Evolutionary conservation across 2,888 invertebrate genomes (phyloP).

Genomic region (Diploptera punctata): DNA sequence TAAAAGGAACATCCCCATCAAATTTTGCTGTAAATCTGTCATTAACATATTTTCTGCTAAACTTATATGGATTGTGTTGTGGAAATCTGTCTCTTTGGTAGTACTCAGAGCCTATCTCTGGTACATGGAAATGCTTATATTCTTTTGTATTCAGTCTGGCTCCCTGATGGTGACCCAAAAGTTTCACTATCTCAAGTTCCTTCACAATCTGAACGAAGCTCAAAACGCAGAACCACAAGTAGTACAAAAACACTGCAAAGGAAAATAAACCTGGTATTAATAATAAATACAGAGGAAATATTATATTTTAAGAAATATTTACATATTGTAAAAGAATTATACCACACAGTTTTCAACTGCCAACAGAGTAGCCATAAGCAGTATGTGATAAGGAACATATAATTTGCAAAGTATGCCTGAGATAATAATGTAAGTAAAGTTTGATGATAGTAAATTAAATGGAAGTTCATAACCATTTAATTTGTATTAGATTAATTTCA

Average conservation of each 20-base stretch:
- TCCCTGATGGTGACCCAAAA: background rate
- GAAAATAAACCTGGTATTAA: background rate
- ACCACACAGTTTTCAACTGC: too few species aligned
- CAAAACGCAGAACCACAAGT: conserved; percentile 42
- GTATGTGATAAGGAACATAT: too few species aligned
- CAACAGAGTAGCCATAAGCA: too few species aligned
- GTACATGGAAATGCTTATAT: background rate
- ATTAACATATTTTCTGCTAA: background rate
- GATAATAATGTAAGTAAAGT: too few species aligned
- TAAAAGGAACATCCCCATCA: background rate
- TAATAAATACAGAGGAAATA: background rate
- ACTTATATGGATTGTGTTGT: too few species aligned
- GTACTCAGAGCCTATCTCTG: background rate
- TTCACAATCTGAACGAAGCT: conserved; percentile 41
- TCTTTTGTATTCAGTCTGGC: background rate
- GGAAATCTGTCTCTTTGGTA: background rate
- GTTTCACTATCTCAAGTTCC: conserved; percentile 12
- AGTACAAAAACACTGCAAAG: conserved; percentile 41
- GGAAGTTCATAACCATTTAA: too few species aligned
- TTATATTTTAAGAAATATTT: background rate
- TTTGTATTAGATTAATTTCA: too few species aligned
- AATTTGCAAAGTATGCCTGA: too few species aligned
- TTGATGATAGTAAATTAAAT: too few species aligned
- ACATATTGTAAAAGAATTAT: too few species aligned
- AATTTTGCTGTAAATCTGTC: background rate